Evolutionary conservation across 37 sponge, comb jelly and placozoan genomes (phyloP).

Genomic region (Haliclona indistincta): DNA sequence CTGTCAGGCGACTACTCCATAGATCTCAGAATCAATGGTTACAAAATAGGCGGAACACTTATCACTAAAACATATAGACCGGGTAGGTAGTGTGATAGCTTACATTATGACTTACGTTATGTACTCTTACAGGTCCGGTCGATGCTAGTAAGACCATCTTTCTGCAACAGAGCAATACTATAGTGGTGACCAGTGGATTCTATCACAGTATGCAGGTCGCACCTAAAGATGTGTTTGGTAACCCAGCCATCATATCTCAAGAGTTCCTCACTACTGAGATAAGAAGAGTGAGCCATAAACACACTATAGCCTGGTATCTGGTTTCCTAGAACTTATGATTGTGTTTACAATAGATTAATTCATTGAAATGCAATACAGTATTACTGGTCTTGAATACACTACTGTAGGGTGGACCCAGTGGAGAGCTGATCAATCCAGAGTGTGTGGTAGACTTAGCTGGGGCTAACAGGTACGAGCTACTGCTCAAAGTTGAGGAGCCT

Average conservation of each 20-base stretch:
- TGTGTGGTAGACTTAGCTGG: conserved; percentile 30
- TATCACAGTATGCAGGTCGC: conserved; percentile 54
- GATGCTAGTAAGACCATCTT: conserved; percentile 64
- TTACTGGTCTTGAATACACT: no score
- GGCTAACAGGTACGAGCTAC: conserved; percentile 41
- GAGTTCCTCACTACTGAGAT: conserved; percentile 47
- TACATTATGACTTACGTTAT: background rate
- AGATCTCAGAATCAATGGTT: conserved; percentile 40
- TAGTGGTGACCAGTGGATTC: conserved; percentile 52
- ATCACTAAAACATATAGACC: conserved; percentile 36
- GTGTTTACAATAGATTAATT: no score
- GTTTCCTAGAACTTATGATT: background rate
- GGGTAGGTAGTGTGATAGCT: conserved; percentile 35
- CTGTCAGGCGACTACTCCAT: conserved; percentile 46
- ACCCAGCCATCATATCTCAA: conserved; percentile 31
- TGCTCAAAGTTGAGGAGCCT: conserved; percentile 61
- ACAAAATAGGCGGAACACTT: conserved; percentile 3
- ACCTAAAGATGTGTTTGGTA: conserved; percentile 78
- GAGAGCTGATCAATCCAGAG: conserved; percentile 54
- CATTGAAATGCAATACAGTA: no score
- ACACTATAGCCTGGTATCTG: no score
- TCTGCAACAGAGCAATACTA: conserved; percentile 34
- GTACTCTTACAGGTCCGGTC: conserved; percentile 42
- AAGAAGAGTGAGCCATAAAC: conserved; percentile 59
- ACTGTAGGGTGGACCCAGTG: conserved; percentile 22